phyloP scores from a whole-genome alignment of 2,113 vertebrate species.

The Misgurnus mizolepis region DNA sequence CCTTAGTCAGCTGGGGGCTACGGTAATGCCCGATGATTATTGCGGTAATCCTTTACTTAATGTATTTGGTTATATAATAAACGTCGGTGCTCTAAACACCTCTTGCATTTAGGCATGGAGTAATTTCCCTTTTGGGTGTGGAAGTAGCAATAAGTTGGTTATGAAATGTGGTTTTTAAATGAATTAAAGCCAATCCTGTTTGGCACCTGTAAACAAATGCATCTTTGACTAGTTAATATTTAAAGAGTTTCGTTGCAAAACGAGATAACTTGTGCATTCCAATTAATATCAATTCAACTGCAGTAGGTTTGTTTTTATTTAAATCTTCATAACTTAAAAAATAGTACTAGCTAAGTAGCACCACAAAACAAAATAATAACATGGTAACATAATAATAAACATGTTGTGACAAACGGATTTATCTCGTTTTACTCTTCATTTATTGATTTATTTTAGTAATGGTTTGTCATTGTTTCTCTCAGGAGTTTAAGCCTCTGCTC shows the following conservation, averaged over 20 bases:
- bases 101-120: neutral
- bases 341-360: too few relatives aligned
- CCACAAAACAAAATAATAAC: too few relatives aligned
- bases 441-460: too few relatives aligned
- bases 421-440: too few relatives aligned
- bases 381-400: too few relatives aligned
- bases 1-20: neutral
- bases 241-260: too few relatives aligned
- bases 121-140: conserved; percentile 58
- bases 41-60: conserved; percentile 32
- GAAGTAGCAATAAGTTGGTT: conserved; percentile 28
- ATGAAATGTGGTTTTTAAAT: conserved; percentile 28
- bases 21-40: conserved; percentile 22
- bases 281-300: too few relatives aligned
- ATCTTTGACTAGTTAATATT: too few relatives aligned
- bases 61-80: conserved; percentile 28
- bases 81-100: neutral
- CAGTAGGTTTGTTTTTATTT: too few relatives aligned
- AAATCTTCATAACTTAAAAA: too few relatives aligned
- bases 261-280: too few relatives aligned
- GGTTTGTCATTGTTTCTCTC: neutral
- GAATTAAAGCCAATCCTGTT: conserved; percentile 34
- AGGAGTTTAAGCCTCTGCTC: neutral
- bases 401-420: too few relatives aligned
- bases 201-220: conserved; percentile 35